These are phyloP conservation scores for Andrena cerasifolii DNA, from an alignment of 1,140 invertebrate genomes.

Conservation along the genomic window DNA sequence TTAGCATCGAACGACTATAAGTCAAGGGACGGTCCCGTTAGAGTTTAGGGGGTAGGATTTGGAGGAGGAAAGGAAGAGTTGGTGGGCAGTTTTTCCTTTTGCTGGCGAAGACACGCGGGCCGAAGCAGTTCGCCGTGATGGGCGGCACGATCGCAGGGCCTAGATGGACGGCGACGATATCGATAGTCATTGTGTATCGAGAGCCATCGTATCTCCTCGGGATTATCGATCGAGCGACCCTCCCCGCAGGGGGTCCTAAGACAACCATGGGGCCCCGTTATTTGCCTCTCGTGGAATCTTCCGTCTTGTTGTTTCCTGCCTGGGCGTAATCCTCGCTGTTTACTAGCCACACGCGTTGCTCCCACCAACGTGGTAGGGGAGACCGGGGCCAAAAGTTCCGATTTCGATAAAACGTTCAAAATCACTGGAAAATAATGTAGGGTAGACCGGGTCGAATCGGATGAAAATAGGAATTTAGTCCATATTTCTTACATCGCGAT, in stretches of 20 bases:
- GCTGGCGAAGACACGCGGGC: not conserved
- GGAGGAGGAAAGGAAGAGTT: not conserved
- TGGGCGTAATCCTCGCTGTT: not conserved
- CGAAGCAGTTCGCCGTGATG: constrained; percentile 4
- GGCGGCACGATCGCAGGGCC: not conserved
- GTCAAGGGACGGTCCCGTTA: constrained; percentile 7
- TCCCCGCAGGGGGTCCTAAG: constrained; percentile 48
- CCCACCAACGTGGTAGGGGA: too few species aligned
- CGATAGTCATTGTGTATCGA: constrained; percentile 56
- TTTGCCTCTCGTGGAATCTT: not conserved
- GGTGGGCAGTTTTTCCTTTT: not conserved
- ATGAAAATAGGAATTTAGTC: too few species aligned
- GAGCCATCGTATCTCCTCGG: constrained; percentile 31
- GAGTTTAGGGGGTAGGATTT: constrained; percentile 22
- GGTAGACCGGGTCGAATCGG: too few species aligned
- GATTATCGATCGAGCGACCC: constrained; percentile 50
- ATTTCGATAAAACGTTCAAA: too few species aligned
- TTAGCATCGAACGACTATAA: constrained; percentile 33
- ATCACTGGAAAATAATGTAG: too few species aligned
- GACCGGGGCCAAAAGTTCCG: too few species aligned
- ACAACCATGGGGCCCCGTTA: constrained; percentile 9
- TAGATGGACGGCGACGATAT: constrained; percentile 54
- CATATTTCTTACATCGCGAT: too few species aligned
- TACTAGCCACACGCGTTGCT: not conserved
- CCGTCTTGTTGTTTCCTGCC: not conserved